Percentiles rank a stretch among this genome's conserved stretches.
Evolutionary conservation across 2,888 invertebrate species (phyloP).

Genomic region (Oscheius sp.): DNA sequence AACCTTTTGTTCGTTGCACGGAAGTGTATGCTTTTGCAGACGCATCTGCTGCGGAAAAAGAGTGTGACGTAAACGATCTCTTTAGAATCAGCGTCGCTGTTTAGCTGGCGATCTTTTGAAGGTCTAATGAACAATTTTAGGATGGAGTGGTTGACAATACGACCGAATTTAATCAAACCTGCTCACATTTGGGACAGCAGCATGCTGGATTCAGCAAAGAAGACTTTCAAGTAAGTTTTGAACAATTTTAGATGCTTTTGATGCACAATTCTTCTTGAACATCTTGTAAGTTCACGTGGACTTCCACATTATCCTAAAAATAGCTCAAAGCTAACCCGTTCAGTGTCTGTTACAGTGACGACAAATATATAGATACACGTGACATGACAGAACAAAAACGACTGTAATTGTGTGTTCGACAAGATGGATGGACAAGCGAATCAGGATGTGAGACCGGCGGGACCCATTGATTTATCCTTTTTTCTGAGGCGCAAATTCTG

Average conservation of each 20-base stretch:
- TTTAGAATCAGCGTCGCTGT: background rate
- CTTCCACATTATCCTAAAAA: background rate
- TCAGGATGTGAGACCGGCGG: too few species aligned
- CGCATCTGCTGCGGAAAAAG: too few species aligned
- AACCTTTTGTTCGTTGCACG: too few species aligned
- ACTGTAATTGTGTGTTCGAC: too few species aligned
- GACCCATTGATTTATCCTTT: too few species aligned
- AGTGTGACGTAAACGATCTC: conserved; percentile 23
- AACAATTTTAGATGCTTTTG: too few species aligned
- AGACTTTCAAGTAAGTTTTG: conserved; percentile 12
- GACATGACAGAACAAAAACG: too few species aligned
- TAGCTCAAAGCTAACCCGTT: background rate
- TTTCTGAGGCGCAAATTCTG: too few species aligned
- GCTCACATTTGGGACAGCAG: conserved; percentile 37
- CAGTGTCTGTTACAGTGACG: too few species aligned
- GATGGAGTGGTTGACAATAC: conserved; percentile 27
- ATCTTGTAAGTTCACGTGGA: background rate
- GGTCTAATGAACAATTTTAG: conserved; percentile 3
- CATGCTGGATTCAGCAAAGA: conserved; percentile 34
- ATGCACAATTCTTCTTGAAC: background rate
- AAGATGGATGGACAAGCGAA: too few species aligned
- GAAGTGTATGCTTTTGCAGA: too few species aligned
- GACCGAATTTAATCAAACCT: conserved; percentile 26
- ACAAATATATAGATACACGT: too few species aligned
- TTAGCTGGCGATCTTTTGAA: background rate